Base-by-base conservation (phyloP, 2,797 vertebrate genomes). In the Parambassis ranga region DNA sequence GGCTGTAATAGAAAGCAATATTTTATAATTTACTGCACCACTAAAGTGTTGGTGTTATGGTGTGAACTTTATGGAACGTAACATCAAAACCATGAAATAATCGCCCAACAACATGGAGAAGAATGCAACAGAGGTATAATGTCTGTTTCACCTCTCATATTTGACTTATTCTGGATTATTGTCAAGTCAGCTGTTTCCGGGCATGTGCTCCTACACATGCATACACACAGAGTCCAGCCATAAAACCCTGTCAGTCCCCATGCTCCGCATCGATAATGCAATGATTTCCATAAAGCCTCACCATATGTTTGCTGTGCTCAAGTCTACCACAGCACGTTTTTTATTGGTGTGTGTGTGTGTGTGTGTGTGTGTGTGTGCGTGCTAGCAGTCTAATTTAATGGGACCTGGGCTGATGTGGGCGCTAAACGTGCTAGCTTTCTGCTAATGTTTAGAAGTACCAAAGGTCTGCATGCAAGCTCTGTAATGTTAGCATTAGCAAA, bases 181-280 rank as follows among this genome's bases (percentile, higher is more conserved):
- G 63, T 49, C 10, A 10, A 49, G 38, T 68, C 74, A 31, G 49
- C 47, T 35, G 23, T 47, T 51, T 51, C 14, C 28, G 7, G 7
- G 5, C 15, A 44, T n/a, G 19, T 18, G 2, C 19, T 2, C 15
- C 10, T 4, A 5, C 4, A 7, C 31, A 6, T 18, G 10, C 19
- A n/a, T 20, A 30, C 28, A 51, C 31, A 32, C 13, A 26, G 20
- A 46, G 4, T 5, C 4, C n/a, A 7, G 24, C 15, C 44, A 61
- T 39, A 56, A 64, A 68, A 7, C 53, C 33, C 42, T 1, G 3
- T 53, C 16, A 14, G 19, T 53, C 56, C n/a, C 23, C 41, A 27
- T 39, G 47, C 48, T 33, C 47, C 26, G 44, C 41, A 50, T 71
- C 33, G n/a, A 79, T 68, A 62, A 74, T 35, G 43, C 7, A 1